Conservation (phyloP, 2,797 vertebrate genomes). For the Echeneis naucrates region DNA sequence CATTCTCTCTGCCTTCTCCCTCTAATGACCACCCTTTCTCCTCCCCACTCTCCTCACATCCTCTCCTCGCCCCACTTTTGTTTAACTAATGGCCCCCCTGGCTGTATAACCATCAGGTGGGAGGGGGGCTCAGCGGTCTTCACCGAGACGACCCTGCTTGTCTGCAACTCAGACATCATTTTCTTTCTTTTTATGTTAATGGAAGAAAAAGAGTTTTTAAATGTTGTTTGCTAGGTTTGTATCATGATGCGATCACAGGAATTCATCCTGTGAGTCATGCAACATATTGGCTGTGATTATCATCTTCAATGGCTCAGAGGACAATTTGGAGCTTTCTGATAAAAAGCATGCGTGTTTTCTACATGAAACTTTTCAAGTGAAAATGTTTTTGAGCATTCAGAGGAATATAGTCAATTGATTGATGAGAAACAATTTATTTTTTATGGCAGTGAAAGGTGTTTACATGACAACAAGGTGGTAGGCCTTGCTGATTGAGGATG, state of each 20-base stretch:
- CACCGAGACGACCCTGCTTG: conserved; percentile 31
- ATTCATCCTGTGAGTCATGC: conserved; percentile 43
- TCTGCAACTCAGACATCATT: conserved; percentile 9
- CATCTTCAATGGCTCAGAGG: conserved; percentile 15
- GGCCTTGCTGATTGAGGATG: background rate
- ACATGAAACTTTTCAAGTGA: background rate
- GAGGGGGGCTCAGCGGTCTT: background rate
- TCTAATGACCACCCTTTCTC: conserved; percentile 62
- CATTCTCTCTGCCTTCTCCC: conserved; percentile 70
- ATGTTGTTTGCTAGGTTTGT: conserved; percentile 14
- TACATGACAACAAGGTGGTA: background rate
- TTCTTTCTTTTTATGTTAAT: too few relatives aligned
- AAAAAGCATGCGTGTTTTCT: background rate
- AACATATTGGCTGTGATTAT: conserved; percentile 46
- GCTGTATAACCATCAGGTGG: conserved; percentile 22
- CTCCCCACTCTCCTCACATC: conserved; percentile 38
- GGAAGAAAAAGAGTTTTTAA: conserved; percentile 9
- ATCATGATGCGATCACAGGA: conserved; percentile 30
- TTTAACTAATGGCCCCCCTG: conserved; percentile 46
- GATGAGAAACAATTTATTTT: background rate
- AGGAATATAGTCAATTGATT: background rate
- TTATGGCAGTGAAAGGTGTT: background rate
- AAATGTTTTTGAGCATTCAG: background rate
- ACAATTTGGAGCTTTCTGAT: conserved; percentile 3
- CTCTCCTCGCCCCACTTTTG: conserved; percentile 56